Evolutionary conservation across 2,113 vertebrate species (phyloP).

Genomic region (Hydrochoerus hydrochaeris): DNA sequence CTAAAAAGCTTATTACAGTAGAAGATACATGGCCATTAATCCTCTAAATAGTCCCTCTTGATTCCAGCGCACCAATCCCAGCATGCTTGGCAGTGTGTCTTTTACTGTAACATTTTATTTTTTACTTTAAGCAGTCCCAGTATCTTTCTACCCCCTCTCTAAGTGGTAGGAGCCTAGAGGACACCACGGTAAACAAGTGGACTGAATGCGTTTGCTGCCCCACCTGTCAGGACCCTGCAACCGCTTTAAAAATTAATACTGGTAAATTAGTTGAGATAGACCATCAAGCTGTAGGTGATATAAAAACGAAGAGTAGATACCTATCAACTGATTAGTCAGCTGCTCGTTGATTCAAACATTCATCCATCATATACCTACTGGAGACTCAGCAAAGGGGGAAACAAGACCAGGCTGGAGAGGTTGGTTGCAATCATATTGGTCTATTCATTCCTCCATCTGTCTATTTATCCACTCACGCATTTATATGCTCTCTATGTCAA

Average conservation of each 20-base stretch:
- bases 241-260: neutral
- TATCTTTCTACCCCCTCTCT: neutral
- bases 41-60: neutral
- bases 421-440: neutral
- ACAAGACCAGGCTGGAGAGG: neutral
- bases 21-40: neutral
- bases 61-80: neutral
- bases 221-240: fast-evolving
- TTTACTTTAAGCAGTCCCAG: neutral
- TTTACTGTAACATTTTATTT: neutral
- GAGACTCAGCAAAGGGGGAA: neutral
- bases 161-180: neutral
- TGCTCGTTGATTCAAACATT: neutral
- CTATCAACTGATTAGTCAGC: neutral
- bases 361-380: too few species aligned
- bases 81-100: neutral
- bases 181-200: neutral
- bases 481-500: neutral
- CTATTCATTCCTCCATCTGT: neutral
- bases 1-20: neutral
- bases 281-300: neutral
- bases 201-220: neutral
- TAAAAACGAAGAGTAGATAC: neutral
- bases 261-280: neutral
- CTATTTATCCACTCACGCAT: neutral